Evolutionary conservation across 53 echinoderm and acorn worm genomes (phyloP).

Genomic region (Zoroaster sp.): DNA sequence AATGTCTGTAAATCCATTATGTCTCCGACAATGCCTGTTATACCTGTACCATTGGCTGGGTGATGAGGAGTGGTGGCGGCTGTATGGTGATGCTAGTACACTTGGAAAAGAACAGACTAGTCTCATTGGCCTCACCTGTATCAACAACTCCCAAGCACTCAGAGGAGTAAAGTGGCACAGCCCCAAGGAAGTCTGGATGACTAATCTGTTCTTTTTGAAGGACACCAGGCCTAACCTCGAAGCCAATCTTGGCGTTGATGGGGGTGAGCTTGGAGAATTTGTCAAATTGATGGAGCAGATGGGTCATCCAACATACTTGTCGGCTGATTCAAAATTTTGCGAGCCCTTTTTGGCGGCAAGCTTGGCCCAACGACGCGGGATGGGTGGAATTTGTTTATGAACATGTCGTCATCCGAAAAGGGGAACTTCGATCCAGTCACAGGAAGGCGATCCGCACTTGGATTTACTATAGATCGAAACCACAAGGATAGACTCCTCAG

Average conservation of each 20-base stretch:
- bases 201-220: slow-evolving; percentile 26
- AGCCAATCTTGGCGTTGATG: slow-evolving; percentile 27
- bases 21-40: neutral
- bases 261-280: slow-evolving; percentile 13
- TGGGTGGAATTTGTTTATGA: slow-evolving; percentile 7
- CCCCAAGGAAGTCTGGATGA: slow-evolving; percentile 46
- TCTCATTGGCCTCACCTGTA: slow-evolving; percentile 20
- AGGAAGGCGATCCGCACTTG: neutral
- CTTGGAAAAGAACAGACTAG: slow-evolving; percentile 9
- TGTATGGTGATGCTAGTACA: slow-evolving; percentile 32
- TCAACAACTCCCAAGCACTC: slow-evolving; percentile 39
- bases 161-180: slow-evolving; percentile 20
- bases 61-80: slow-evolving; percentile 11
- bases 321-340: slow-evolving; percentile 32
- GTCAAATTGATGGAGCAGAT: neutral
- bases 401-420: neutral
- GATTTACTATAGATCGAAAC: neutral
- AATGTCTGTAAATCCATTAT: neutral
- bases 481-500: neutral
- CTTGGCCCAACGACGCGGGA: neutral
- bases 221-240: slow-evolving; percentile 36
- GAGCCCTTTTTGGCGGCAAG: slow-evolving; percentile 25
- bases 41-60: slow-evolving; percentile 12
- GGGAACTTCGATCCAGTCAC: neutral
- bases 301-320: slow-evolving; percentile 16